A percentile compares a stretch with the other conserved stretches of the same genome.
Evolutionary conservation across 2,797 vertebrate species (phyloP).

Genomic region (Crax fasciolata): DNA sequence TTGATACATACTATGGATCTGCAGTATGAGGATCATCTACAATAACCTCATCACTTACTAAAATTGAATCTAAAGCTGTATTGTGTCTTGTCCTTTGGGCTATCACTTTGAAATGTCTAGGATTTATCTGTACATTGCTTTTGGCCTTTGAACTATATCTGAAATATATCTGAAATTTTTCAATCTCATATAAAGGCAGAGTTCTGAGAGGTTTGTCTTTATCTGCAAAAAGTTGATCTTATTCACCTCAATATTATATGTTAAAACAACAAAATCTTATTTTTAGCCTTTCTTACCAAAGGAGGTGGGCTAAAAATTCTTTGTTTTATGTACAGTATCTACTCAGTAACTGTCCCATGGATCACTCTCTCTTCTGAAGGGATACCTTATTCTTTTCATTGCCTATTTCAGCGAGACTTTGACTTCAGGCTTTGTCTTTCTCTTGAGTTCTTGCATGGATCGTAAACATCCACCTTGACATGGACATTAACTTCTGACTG

Average conservation of each 20-base stretch:
- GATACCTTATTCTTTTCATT: not conserved
- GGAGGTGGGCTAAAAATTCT: not conserved
- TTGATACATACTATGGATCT: not conserved
- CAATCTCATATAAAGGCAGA: not conserved
- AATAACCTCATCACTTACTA: not conserved
- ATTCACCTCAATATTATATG: not conserved
- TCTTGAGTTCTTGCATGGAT: not conserved
- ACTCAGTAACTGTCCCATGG: not conserved
- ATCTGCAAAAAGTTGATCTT: not conserved
- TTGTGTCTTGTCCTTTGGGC: not conserved
- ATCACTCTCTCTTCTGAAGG: not conserved
- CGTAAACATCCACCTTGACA: not conserved
- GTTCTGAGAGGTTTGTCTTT: not conserved
- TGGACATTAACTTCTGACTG: not conserved
- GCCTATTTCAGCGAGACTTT: not conserved
- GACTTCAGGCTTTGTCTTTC: not conserved
- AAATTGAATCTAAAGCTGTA: not conserved
- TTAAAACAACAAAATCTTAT: not conserved
- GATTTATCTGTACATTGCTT: not conserved
- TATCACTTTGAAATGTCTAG: not conserved
- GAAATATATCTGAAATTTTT: not conserved
- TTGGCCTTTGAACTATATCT: not conserved
- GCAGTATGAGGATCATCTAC: not conserved
- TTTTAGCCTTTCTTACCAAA: not conserved
- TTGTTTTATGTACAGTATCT: not conserved